A percentile compares a stretch with the other conserved stretches of the same genome.
Evolutionary conservation across 2,888 invertebrate genomes (phyloP).

Genomic region (Elysia crispata): DNA sequence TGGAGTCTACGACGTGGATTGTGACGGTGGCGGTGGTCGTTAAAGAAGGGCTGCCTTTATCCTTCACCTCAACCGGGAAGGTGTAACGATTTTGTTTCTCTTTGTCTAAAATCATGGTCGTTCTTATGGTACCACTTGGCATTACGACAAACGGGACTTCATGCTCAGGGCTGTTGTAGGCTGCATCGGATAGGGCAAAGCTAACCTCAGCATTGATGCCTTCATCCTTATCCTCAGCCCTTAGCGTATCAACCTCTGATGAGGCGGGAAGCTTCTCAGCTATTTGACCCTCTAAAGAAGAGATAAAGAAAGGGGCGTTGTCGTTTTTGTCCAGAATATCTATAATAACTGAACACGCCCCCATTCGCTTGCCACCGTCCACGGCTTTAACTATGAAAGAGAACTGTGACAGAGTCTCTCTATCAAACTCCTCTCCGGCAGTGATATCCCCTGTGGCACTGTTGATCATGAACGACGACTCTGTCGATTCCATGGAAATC

Average conservation of each 20-base stretch:
- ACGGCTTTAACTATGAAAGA: conserved; percentile 62
- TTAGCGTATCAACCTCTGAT: conserved; percentile 60
- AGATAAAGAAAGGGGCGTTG: conserved; percentile 61
- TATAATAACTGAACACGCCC: conserved; percentile 62
- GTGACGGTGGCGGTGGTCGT: conserved; percentile 62
- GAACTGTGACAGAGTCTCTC: conserved; percentile 60
- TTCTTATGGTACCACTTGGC: conserved; percentile 57
- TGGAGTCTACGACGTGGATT: conserved; percentile 66
- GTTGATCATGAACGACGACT: conserved; percentile 61
- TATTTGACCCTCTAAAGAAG: conserved; percentile 56
- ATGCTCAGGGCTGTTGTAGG: conserved; percentile 1
- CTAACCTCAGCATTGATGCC: conserved; percentile 61
- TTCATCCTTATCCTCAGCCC: conserved; percentile 62
- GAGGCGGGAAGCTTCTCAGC: conserved; percentile 58
- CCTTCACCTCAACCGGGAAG: conserved; percentile 64
- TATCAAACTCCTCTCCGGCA: conserved; percentile 60
- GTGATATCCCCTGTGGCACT: conserved; percentile 62
- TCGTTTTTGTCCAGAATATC: conserved; percentile 67
- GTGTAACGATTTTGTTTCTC: conserved; percentile 58
- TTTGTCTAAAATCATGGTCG: conserved; percentile 60
- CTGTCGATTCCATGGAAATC: conserved; percentile 55
- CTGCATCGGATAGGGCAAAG: conserved; percentile 49
- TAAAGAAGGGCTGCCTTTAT: conserved; percentile 62
- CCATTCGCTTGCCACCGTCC: conserved; percentile 60
- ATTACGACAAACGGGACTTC: conserved; percentile 62